These are phyloP conservation scores for Pantelozetes paolii DNA, from an alignment of 2,888 invertebrate genomes.

Conservation along the genomic window DNA sequence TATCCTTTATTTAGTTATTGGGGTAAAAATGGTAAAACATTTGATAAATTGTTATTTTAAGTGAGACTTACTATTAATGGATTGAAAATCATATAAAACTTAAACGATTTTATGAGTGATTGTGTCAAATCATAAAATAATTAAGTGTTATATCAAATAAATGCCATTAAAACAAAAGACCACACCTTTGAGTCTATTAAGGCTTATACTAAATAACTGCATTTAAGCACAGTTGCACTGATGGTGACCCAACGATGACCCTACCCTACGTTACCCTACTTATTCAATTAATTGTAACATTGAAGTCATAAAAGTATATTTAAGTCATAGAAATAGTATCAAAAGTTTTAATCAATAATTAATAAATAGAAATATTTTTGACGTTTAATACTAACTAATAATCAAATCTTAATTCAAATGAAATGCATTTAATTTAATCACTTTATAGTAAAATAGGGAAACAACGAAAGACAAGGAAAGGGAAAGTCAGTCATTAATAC, in stretches of 20 bases:
- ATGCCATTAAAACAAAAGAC: not conserved
- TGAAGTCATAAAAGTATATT: not conserved
- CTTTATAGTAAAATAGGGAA: not conserved
- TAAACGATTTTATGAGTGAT: too few species aligned
- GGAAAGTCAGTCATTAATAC: too few species aligned
- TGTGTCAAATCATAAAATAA: too few species aligned
- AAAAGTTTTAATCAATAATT: not conserved
- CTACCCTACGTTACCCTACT: slow-evolving; percentile 23
- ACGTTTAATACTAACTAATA: not conserved
- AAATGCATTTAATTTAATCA: not conserved
- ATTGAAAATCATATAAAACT: too few species aligned
- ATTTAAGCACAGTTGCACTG: too few species aligned
- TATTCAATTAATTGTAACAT: slow-evolving; percentile 16
- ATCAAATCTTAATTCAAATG: slow-evolving; percentile 3
- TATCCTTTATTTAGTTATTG: too few species aligned
- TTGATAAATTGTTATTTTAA: too few species aligned
- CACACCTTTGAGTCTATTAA: not conserved
- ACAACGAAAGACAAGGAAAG: not conserved
- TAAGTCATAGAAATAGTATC: slow-evolving; percentile 20
- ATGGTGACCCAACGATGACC: too few species aligned
- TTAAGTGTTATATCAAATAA: too few species aligned
- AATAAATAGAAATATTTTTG: not conserved
- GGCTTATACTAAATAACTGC: too few species aligned
- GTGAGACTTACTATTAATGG: too few species aligned
- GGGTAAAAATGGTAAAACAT: too few species aligned